Percentiles rank a stretch among this genome's conserved stretches.
Evolutionary conservation across 2,888 invertebrate species (phyloP).

Genomic region (Andrena camellia): DNA sequence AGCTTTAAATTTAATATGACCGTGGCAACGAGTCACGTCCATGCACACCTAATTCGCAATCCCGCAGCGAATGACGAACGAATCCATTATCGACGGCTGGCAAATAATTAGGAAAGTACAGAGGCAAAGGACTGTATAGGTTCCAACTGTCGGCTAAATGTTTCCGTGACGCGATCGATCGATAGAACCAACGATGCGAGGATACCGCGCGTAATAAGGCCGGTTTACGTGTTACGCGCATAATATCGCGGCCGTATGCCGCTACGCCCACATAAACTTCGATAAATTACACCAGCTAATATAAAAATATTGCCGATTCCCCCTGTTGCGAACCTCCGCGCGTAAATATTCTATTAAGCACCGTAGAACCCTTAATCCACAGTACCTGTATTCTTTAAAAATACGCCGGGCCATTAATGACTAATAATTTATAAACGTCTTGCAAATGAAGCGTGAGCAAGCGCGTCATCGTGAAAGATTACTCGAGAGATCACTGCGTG

Average conservation of each 20-base stretch:
- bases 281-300: constrained; percentile 21
- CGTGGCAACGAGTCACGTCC: no score
- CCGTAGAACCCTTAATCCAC: no score
- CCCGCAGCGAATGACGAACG: not conserved
- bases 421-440: constrained; percentile 6
- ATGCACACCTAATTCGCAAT: not conserved
- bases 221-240: constrained; percentile 23
- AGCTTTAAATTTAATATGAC: not conserved
- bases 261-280: constrained; percentile 12
- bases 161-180: constrained; percentile 48
- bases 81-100: constrained; percentile 15
- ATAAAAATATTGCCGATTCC: not conserved
- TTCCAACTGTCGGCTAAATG: constrained; percentile 37
- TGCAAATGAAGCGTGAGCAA: constrained; percentile 16
- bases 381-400: no score
- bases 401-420: not conserved
- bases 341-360: no score
- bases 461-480: constrained; percentile 4
- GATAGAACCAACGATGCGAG: constrained; percentile 14
- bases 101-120: constrained; percentile 38
- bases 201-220: constrained; percentile 27
- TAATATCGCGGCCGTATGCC: constrained; percentile 15
- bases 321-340: not conserved
- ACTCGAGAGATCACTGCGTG: constrained; percentile 32
- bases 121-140: constrained; percentile 15